Percentiles rank a stretch among this genome's conserved stretches.
Conservation (phyloP, 2,113 vertebrate species). For the Corynorhinus townsendii region DNA sequence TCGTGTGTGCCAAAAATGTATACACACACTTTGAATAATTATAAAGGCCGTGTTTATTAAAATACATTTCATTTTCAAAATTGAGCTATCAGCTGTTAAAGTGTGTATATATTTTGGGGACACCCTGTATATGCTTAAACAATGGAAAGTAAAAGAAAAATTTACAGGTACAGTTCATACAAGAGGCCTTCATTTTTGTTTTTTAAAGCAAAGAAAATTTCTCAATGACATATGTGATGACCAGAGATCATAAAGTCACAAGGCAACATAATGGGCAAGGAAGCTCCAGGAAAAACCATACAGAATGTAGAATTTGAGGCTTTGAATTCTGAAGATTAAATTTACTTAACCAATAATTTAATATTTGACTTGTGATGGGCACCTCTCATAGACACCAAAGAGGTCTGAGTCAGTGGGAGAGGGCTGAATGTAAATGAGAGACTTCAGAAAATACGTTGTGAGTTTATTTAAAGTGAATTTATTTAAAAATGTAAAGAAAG, state of each 20-base stretch:
- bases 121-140: not conserved
- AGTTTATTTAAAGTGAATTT: too few species aligned
- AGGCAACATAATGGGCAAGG: not conserved
- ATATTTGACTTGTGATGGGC: not conserved
- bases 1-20: too few species aligned
- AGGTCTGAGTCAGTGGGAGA: too few species aligned
- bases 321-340: constrained; percentile 9
- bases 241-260: not conserved
- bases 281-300: not conserved
- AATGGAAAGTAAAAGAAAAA: not conserved
- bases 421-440: too few species aligned
- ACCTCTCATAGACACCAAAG: too few species aligned
- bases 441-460: too few species aligned
- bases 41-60: too few species aligned
- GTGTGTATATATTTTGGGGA: too few species aligned
- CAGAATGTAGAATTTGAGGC: not conserved
- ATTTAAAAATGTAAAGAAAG: too few species aligned
- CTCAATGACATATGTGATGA: not conserved
- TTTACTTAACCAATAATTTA: not conserved
- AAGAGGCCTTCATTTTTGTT: not conserved
- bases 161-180: not conserved
- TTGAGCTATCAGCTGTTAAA: too few species aligned
- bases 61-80: too few species aligned
- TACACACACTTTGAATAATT: too few species aligned
- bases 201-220: not conserved